These are phyloP conservation scores for Drosophila peninsularis DNA, from an alignment of 2,888 invertebrate genomes.

Conservation along the genomic window DNA sequence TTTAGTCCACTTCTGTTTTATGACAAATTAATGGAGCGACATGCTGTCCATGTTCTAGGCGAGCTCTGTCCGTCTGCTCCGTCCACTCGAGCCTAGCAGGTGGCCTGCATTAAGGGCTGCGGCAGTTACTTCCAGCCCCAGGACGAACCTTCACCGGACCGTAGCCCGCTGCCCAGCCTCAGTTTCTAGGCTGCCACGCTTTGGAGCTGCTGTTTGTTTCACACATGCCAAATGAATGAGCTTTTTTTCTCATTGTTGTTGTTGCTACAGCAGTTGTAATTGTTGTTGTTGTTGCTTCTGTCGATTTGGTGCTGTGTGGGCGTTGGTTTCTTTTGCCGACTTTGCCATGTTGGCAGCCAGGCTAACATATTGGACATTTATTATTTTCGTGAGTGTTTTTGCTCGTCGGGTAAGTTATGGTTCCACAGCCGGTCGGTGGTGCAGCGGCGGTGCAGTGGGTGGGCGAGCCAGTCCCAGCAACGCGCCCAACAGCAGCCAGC, in stretches of 20 bases:
- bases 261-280: conserved; percentile 24
- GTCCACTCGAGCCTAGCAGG: conserved; percentile 72
- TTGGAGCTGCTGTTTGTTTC: conserved; percentile 63
- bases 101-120: conserved; percentile 54
- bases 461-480: neutral
- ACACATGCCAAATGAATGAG: conserved; percentile 76
- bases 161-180: conserved; percentile 3
- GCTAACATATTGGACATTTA: conserved; percentile 80
- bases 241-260: conserved; percentile 38
- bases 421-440: conserved; percentile 21
- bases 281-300: conserved; percentile 46
- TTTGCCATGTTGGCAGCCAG: conserved; percentile 64
- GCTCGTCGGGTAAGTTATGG: conserved; percentile 77
- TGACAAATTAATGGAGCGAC: conserved; percentile 82
- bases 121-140: conserved; percentile 42
- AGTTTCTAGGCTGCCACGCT: conserved; percentile 11
- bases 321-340: conserved; percentile 61
- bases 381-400: conserved; percentile 80
- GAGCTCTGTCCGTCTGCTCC: conserved; percentile 21
- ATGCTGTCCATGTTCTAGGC: conserved; percentile 69
- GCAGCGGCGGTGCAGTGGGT: neutral
- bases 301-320: conserved; percentile 54
- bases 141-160: conserved; percentile 43
- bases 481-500: conserved; percentile 15
- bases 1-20: conserved; percentile 82